These are phyloP conservation scores for Drosophila navojoa DNA, from an alignment of 1,140 invertebrate species.

Conservation along the genomic window DNA sequence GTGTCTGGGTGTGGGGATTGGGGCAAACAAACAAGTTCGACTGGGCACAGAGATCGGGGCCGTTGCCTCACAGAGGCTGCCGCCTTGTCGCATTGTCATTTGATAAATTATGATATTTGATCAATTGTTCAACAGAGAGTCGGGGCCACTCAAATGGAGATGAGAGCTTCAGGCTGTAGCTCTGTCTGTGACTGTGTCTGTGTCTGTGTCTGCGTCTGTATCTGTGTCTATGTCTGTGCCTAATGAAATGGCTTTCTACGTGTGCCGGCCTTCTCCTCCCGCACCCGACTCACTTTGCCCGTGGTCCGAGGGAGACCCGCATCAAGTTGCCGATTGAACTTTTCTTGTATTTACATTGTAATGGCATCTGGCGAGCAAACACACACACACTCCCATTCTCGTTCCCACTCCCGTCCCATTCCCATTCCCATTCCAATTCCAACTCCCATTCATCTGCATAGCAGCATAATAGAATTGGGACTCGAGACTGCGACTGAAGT, in stretches of 20 bases:
- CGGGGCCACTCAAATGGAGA: constrained; percentile 27
- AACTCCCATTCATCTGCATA: constrained; percentile 75
- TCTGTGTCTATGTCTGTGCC: constrained; percentile 11
- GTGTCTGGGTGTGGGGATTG: constrained; percentile 65
- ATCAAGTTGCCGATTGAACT: constrained; percentile 76
- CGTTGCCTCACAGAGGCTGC: constrained; percentile 69
- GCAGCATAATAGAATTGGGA: constrained; percentile 69
- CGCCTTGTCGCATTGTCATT: constrained; percentile 74
- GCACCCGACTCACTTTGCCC: background rate
- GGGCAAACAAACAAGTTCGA: constrained; percentile 69
- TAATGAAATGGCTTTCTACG: constrained; percentile 63
- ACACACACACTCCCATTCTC: constrained; percentile 46
- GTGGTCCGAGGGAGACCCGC: constrained; percentile 31
- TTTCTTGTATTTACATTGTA: constrained; percentile 82
- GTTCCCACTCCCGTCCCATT: constrained; percentile 23
- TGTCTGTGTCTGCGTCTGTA: constrained; percentile 2
- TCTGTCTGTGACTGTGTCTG: constrained; percentile 1
- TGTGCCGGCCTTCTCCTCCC: constrained; percentile 21
- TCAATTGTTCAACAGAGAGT: constrained; percentile 72
- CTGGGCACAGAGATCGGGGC: constrained; percentile 48
- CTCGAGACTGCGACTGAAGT: constrained; percentile 19
- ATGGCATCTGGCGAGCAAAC: constrained; percentile 77
- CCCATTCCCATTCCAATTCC: constrained; percentile 23
- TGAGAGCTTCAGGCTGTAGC: constrained; percentile 39
- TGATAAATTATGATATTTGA: constrained; percentile 83